Evolutionary conservation across 2,888 invertebrate genomes (phyloP), one percentile per base, ranked within the genome.

Genomic region (Drosophila sordidapex): DNA sequence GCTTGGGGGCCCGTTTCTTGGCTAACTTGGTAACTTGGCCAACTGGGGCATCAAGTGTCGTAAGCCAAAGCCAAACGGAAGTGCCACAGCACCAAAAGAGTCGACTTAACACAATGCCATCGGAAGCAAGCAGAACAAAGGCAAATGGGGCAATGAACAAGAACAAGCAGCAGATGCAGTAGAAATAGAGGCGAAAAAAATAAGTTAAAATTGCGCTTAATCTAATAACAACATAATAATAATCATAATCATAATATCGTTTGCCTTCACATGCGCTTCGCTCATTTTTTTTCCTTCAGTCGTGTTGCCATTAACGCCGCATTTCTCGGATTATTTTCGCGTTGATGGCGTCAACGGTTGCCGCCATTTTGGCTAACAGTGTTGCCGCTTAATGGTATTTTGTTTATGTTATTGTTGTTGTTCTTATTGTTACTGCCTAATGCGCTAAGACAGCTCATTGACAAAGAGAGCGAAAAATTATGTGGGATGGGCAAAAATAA

Each of bases 171-270:
- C 40, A 52, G 25, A n/a, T 29, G 63, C 46, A 59, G 54, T 15
- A 57, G 21, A 46, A 27, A 27, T 43, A n/a, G 62, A 40, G 49
- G 60, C 49, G 48, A 63, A 61, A 61, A 61, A 76, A 62, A 79
- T 76, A 82, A 81, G 88, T 86, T 80, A 74, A 90, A 91, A 90
- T 91, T 91, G 81, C 83, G 89, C 83, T 89, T 91, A 91, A 91
- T 91, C 91, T 91, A 90, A 91, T 92, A 91, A 92, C 85, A 91
- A 91, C 89, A 83, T 92, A 88, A 90, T 86, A 86, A 87, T 82
- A 87, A 90, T 84, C 81, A 89, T 91, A 91, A 91, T 89, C 86
- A 89, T 92, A 90, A 90, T 81, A 90, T 87, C 88, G 81, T 83
- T 89, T 87, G 76, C 89, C 71, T 70, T 69, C 83, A 79, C 83